phyloP scores from a whole-genome alignment of 1,140 invertebrate species.

The Drosophila melanica region DNA sequence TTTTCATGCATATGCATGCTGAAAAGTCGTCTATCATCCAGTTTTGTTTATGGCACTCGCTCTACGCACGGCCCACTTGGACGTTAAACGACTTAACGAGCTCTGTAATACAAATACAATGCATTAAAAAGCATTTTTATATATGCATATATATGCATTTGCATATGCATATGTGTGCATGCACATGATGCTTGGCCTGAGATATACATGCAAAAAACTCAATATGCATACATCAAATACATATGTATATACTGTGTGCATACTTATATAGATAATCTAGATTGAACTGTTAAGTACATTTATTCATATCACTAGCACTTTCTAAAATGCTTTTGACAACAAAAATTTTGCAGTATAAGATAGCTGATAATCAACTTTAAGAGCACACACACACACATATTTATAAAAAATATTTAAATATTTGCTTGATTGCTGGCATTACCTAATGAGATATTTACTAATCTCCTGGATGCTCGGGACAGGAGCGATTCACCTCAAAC shows the following conservation, averaged over 20 bases:
- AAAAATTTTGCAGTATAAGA: background rate
- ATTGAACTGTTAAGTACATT: background rate
- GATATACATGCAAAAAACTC: constrained; percentile 2
- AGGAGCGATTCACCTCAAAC: constrained; percentile 98
- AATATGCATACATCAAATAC: constrained; percentile 15
- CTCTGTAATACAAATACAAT: constrained; percentile 43
- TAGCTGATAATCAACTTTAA: background rate
- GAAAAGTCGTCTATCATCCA: constrained; percentile 25
- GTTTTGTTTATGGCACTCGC: constrained; percentile 13
- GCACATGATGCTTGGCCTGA: background rate
- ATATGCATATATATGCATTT: constrained; percentile 4
- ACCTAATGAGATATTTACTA: constrained; percentile 86
- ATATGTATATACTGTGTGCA: constrained; percentile 15
- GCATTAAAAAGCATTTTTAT: constrained; percentile 16
- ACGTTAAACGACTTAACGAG: constrained; percentile 47
- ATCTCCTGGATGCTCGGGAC: constrained; percentile 97
- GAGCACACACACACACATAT: background rate
- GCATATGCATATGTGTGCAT: constrained; percentile 21
- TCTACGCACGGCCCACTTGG: constrained; percentile 29
- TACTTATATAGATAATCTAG: background rate
- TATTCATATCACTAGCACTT: constrained; percentile 7
- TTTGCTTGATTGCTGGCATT: constrained; percentile 32
- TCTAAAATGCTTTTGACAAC: background rate
- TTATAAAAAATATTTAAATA: background rate
- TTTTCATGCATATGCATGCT: background rate